Evolutionary conservation across 1,140 invertebrate genomes (phyloP).

Genomic region (Vollenhovia emeryi): DNA sequence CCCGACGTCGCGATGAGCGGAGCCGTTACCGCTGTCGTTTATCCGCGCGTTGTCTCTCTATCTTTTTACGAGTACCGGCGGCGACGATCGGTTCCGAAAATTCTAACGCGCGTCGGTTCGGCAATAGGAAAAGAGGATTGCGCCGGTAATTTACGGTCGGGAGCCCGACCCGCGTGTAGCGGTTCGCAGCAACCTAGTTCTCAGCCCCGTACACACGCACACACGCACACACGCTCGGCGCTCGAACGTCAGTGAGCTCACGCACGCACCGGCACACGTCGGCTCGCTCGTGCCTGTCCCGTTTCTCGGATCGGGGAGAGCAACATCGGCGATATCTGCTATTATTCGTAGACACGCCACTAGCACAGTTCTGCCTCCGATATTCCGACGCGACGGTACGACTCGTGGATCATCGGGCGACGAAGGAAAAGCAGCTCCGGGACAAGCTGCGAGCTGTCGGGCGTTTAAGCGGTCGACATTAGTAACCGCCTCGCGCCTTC

Average conservation of each 20-base stretch:
- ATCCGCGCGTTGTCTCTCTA: neutral
- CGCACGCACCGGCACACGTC: constrained; percentile 58
- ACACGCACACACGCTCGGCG: constrained; percentile 34
- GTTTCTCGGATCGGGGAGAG: constrained; percentile 47
- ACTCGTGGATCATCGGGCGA: neutral
- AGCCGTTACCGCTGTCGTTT: neutral
- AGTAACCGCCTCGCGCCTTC: neutral
- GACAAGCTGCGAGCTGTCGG: neutral
- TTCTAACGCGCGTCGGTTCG: neutral
- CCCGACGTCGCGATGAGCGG: neutral
- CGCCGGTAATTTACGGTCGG: constrained; percentile 41
- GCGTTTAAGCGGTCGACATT: neutral
- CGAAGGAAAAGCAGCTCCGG: neutral
- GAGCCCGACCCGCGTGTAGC: constrained; percentile 16
- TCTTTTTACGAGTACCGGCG: too few species aligned
- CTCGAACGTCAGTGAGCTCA: constrained; percentile 58
- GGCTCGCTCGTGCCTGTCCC: constrained; percentile 42
- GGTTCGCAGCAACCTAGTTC: constrained; percentile 69
- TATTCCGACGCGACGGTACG: neutral
- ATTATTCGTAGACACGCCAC: constrained; percentile 55
- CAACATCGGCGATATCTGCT: constrained; percentile 53
- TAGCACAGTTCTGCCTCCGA: constrained; percentile 29
- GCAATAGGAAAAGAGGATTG: neutral
- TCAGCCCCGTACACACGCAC: too few species aligned
- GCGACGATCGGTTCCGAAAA: too few species aligned